These are phyloP conservation scores for Arbacia lixula DNA, from an alignment of 53 echinoderm and acorn worm species.

Conservation along the genomic window DNA sequence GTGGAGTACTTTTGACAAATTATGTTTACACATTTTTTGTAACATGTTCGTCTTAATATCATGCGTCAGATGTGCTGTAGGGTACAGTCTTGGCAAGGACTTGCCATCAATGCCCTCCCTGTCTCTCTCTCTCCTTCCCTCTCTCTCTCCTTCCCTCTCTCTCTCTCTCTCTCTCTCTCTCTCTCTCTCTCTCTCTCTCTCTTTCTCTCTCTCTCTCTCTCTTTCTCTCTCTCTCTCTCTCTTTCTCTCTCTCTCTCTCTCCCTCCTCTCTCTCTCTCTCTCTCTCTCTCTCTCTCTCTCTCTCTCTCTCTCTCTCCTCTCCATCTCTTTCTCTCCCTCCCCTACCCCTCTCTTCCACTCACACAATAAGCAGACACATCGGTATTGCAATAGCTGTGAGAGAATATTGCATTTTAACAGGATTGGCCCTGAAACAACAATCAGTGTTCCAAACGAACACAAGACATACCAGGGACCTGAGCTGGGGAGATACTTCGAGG, in stretches of 20 bases:
- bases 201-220: not conserved
- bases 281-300: not conserved
- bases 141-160: not conserved
- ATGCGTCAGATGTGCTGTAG: too few relatives aligned
- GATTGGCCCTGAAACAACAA: not conserved
- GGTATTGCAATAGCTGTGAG: not conserved
- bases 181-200: not conserved
- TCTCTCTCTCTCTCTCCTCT: not conserved
- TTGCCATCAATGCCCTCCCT: too few relatives aligned
- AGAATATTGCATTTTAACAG: conserved; percentile 7
- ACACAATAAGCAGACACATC: not conserved
- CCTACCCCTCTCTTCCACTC: not conserved
- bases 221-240: not conserved
- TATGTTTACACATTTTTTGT: too few relatives aligned
- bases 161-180: not conserved
- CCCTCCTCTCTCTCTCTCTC: not conserved
- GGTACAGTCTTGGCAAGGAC: too few relatives aligned
- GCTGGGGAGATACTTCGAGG: not conserved
- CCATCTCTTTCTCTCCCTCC: too few relatives aligned
- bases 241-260: not conserved
- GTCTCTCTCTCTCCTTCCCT: not conserved
- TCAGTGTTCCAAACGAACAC: not conserved
- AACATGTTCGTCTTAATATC: too few relatives aligned
- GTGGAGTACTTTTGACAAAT: too few relatives aligned
- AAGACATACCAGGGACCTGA: not conserved